phyloP scores from a whole-genome alignment of 2,888 invertebrate species.

The Aromia moschata region DNA sequence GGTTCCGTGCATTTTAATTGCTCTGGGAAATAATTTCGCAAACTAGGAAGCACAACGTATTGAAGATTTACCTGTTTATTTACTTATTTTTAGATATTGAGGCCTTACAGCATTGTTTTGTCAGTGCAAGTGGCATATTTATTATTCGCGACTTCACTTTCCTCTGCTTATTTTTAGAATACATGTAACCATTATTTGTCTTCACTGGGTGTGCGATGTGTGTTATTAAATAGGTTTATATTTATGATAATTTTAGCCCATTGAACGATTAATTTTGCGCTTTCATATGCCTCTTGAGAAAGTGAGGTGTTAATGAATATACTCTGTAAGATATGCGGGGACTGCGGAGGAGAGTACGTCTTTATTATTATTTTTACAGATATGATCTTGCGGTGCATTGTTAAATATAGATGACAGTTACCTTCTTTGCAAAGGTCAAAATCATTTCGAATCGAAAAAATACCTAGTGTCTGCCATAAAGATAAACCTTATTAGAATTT shows the following conservation, averaged over 20 bases:
- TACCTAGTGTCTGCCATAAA: too few relatives aligned
- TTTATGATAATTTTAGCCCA: neutral
- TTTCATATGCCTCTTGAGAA: neutral
- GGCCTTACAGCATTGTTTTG: neutral
- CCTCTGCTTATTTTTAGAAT: constrained; percentile 2
- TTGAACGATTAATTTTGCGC: neutral
- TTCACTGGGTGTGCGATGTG: neutral
- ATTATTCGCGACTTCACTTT: too few relatives aligned
- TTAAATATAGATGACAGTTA: too few relatives aligned
- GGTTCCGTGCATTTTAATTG: constrained; percentile 7
- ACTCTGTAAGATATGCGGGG: too few relatives aligned
- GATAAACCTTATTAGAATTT: too few relatives aligned
- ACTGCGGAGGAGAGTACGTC: too few relatives aligned
- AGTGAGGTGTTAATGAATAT: neutral
- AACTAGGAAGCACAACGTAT: neutral
- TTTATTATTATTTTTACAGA: too few relatives aligned
- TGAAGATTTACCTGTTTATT: neutral
- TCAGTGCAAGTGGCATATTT: neutral
- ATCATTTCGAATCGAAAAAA: too few relatives aligned
- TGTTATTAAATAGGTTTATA: neutral
- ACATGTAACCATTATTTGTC: constrained; percentile 3
- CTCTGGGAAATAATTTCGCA: neutral
- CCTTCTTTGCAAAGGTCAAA: too few relatives aligned
- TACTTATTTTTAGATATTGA: too few relatives aligned
- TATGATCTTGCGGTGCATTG: too few relatives aligned